These are phyloP conservation scores for Eutolmus rufibarbis DNA, from an alignment of 2,888 invertebrate species.

Conservation along the genomic window DNA sequence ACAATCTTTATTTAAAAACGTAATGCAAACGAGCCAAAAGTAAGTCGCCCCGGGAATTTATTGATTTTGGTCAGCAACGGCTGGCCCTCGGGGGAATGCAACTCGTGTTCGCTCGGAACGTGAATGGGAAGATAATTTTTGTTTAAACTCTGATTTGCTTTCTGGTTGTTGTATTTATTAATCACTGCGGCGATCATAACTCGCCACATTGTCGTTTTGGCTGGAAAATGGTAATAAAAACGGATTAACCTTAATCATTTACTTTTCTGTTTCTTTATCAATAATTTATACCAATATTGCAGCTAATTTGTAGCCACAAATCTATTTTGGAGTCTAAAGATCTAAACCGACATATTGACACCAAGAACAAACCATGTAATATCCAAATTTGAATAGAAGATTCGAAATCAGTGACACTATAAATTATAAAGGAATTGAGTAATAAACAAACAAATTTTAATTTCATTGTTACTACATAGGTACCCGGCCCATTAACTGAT, in stretches of 20 bases:
- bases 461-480: too few species aligned
- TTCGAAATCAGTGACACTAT: too few species aligned
- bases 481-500: too few species aligned
- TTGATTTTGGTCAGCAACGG: not conserved
- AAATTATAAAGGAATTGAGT: too few species aligned
- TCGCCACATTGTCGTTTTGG: not conserved
- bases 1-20: not conserved
- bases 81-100: not conserved
- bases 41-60: not conserved
- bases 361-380: too few species aligned
- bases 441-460: too few species aligned
- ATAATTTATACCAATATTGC: not conserved
- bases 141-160: not conserved
- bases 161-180: not conserved
- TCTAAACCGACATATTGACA: too few species aligned
- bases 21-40: not conserved
- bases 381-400: too few species aligned
- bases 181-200: not conserved
- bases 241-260: not conserved
- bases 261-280: not conserved
- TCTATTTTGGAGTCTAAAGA: not conserved
- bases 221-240: not conserved
- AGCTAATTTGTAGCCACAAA: not conserved
- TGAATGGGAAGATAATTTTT: not conserved
- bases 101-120: not conserved